Evolutionary conservation across 2,113 vertebrate genomes (phyloP), one percentile per base, ranked within the genome.

Genomic region (Phrynosoma blainvillii): DNA sequence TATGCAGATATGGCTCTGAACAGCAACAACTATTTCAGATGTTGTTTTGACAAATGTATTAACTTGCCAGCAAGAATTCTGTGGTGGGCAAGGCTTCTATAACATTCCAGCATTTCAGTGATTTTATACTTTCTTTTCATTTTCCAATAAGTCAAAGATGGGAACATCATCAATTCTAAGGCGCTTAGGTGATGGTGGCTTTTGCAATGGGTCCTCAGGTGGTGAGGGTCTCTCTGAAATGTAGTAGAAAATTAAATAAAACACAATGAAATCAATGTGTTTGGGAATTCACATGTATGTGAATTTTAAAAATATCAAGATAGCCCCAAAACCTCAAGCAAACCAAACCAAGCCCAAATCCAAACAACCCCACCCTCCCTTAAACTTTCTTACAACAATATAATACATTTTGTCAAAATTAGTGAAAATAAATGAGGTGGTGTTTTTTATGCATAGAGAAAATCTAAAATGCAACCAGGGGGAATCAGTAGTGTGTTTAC

Each of bases 161-260:
- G 92, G 5, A 14, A 87, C 5, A 21, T 95, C 96, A 18, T 95
- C 93, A 27, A 95, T 97, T 92, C 97, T 97, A 74, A 96, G 93
- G 47, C 98, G 96, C 92, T 99, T 99, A 0, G 96, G 93, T 65
- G 98, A 96, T 32, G 97, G 98, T 5, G 98, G 94, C 75, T 96
- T 97, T 92, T 96, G 97, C 23, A 94, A 93, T 4, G 94, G 93
- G 81, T 98, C 98, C 7, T 93, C 96, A 86, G 97, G 93, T 79
- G 97, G 96, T 86, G 97, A 95, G 0, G 97, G 94, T 2, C 87
- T 95, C 93, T 97, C 99, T 99, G 96, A 81, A 96, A 95, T 5
- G 76, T 79, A 4, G 76, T 36, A 30, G 94, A 65, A 87, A 0
- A 82, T 1, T 82, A 87, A 1, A 12, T 0, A 4, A 4, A 18